phyloP scores from a whole-genome alignment of 2,888 invertebrate genomes.

The Himalopsyche anomala region DNA sequence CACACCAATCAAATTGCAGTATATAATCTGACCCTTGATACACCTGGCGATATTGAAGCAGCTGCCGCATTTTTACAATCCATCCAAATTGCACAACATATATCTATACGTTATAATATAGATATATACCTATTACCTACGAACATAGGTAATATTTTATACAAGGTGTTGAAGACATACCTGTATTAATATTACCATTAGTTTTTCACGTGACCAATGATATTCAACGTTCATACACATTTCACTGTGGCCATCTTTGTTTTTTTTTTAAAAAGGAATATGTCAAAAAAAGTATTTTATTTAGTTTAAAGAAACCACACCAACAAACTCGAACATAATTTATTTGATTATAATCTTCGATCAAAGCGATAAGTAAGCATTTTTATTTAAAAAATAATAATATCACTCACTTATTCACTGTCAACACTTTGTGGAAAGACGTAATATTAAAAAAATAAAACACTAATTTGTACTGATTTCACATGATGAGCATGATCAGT shows the following conservation, averaged over 20 bases:
- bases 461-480: too few relatives aligned
- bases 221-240: not conserved
- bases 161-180: constrained; percentile 9
- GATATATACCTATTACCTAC: too few relatives aligned
- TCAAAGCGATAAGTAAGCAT: too few relatives aligned
- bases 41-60: constrained; percentile 16
- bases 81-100: constrained; percentile 31
- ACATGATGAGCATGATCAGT: too few relatives aligned
- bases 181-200: not conserved
- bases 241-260: not conserved
- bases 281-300: too few relatives aligned
- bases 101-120: not conserved
- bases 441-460: too few relatives aligned
- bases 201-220: not conserved
- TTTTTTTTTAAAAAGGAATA: not conserved
- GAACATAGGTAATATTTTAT: not conserved
- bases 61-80: constrained; percentile 31
- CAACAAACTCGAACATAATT: too few relatives aligned
- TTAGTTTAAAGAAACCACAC: too few relatives aligned
- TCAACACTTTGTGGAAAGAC: too few relatives aligned
- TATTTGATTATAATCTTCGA: too few relatives aligned
- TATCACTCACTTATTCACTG: too few relatives aligned
- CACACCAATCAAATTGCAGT: not conserved
- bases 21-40: constrained; percentile 27
- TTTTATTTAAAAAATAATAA: too few relatives aligned